A percentile compares a stretch with the other conserved stretches of the same genome.
These are phyloP conservation scores for Caenorhabditis japonica DNA, from an alignment of 2,888 invertebrate species.

Conservation along the genomic window DNA sequence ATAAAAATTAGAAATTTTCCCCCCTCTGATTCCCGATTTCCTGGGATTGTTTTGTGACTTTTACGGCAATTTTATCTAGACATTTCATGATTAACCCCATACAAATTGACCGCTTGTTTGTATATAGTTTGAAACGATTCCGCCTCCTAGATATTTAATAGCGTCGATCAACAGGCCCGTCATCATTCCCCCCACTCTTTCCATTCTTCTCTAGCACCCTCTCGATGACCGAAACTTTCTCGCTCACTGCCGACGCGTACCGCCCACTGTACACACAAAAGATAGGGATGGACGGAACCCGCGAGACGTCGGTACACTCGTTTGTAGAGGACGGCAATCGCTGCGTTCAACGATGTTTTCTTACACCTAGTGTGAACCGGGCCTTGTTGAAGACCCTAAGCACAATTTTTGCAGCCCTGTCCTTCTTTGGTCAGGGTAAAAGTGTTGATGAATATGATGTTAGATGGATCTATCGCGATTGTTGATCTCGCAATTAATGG, in stretches of 20 bases:
- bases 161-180: background rate
- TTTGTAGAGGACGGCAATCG: background rate
- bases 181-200: background rate
- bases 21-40: no score
- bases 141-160: no score
- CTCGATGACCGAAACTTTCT: background rate
- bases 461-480: no score
- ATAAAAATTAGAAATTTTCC: no score
- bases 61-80: no score
- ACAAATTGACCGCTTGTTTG: no score
- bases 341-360: background rate
- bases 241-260: background rate
- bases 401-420: conserved; percentile 35
- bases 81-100: no score
- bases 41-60: no score
- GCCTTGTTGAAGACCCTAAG: conserved; percentile 27
- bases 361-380: background rate
- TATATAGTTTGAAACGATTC: no score
- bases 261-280: conserved; percentile 5
- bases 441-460: background rate
- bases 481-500: no score
- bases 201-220: background rate
- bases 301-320: conserved; percentile 11
- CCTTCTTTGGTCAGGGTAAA: conserved; percentile 10
- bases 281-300: conserved; percentile 11